Base-by-base conservation (phyloP, 2,113 vertebrate species). In the Ciconia boyciana region DNA sequence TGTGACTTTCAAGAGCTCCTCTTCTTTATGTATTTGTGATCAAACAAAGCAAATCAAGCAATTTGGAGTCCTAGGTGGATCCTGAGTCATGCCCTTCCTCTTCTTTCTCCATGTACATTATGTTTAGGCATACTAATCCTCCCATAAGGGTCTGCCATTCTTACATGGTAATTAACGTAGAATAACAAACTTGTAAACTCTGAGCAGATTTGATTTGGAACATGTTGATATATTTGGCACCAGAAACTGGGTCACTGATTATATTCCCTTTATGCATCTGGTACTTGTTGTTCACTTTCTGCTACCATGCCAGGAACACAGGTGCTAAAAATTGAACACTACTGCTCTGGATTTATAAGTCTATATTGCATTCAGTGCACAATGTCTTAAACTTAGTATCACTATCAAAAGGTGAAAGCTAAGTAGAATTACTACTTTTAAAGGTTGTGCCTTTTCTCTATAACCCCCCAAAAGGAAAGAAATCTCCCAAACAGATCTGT, bases 141-240 rank as follows among this genome's bases (percentile, higher is more conserved):
- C 83, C 94, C 87, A 70, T 16, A 95, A 92, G 61, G 36, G 48
- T 83, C 74, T 68, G 69, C 85, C 89, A 93, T 96, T 97, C 89
- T 97, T 93, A 94, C 34, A 29, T 54, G 26, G 54, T 94, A 94
- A 97, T 97, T 95, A 97, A 88, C 5, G 18, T 13, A 96, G 82
- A 97, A 97, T 93, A 95, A 83, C 81, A 96, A 93, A 97, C 68
- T 94, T 96, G 93, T 96, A 96, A 97, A 96, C 62, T 94, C 51
- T 91, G 96, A 97, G 92, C 77, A 93, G 94, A 94, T 95, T 93
- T 97, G 94, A 96, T 96, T 93, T 95, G 91, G 79, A 97, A 95
- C 89, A 96, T 55, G 68, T 69, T 92, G 89, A 95, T 90, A 69
- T 84, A 93, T 87, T 97, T 97, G 97, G 95, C 97, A 96, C 39